Percentiles rank a stretch among this genome's conserved stretches.
phyloP scores from a whole-genome alignment of 2,113 vertebrate species.

The Drymodes brunneopygia region DNA sequence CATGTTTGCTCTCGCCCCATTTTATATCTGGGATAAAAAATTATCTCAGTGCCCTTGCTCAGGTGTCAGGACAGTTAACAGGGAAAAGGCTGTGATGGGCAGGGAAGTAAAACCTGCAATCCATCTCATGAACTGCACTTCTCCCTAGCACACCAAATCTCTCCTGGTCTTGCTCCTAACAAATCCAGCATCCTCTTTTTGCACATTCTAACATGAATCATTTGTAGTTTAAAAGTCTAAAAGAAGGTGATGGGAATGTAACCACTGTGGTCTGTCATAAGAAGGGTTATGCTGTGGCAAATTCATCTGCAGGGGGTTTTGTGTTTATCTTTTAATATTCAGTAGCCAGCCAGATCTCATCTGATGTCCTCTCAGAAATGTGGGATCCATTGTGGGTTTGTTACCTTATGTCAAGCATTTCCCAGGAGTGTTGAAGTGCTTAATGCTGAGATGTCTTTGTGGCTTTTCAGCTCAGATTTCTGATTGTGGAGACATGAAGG shows the following conservation, averaged over 20 bases:
- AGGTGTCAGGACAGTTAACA: background rate
- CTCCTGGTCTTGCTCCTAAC: background rate
- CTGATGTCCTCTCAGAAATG: background rate
- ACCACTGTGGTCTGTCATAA: background rate
- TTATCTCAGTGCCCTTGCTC: background rate
- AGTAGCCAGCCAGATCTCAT: background rate
- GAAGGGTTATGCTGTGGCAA: background rate
- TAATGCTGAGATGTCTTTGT: background rate
- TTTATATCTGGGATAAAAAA: slow-evolving; percentile 25
- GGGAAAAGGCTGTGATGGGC: background rate
- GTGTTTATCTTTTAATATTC: background rate
- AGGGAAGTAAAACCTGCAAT: background rate
- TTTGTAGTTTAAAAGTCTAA: background rate
- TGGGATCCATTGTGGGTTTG: background rate
- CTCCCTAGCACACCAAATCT: background rate
- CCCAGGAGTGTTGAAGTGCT: background rate
- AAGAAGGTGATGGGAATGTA: background rate
- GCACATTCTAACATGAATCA: background rate
- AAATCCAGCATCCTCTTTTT: background rate
- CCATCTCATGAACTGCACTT: background rate
- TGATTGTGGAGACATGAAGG: background rate
- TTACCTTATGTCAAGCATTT: background rate
- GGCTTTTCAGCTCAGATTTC: background rate
- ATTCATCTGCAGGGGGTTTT: background rate
- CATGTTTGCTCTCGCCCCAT: background rate